These are phyloP conservation scores for Petrosia ficiformis DNA, from an alignment of 37 sponge, comb jelly and placozoan species.

Conservation along the genomic window DNA sequence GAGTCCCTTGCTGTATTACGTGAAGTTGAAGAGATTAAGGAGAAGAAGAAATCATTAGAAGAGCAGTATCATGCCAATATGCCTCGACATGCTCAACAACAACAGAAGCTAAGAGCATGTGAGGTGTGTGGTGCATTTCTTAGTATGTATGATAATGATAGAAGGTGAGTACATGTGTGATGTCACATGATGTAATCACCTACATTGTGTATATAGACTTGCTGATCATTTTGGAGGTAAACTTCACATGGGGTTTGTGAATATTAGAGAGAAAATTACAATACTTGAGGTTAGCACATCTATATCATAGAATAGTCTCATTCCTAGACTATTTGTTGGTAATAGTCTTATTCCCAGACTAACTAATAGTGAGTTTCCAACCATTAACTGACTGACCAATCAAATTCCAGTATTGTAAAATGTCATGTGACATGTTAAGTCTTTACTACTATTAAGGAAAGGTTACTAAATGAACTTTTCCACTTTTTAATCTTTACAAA, in stretches of 20 bases:
- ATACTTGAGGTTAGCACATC: conserved; percentile 72
- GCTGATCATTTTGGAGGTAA: conserved; percentile 99
- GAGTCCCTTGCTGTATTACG: conserved; percentile 84
- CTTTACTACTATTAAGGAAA: too few relatives aligned
- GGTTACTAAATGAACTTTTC: not conserved
- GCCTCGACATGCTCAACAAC: conserved; percentile 86
- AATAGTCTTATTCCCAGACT: not conserved
- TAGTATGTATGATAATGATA: conserved; percentile 98
- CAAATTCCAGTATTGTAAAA: too few relatives aligned
- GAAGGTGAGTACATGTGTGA: conserved; percentile 43
- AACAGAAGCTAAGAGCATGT: conserved; percentile 98
- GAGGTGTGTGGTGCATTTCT: conserved; percentile 99
- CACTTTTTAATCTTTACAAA: too few relatives aligned
- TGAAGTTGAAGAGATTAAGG: conserved; percentile 89
- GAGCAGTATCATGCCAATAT: conserved; percentile 85
- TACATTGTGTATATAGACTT: conserved; percentile 36
- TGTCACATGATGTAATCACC: not conserved
- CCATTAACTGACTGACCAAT: not conserved
- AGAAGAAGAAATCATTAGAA: conserved; percentile 82
- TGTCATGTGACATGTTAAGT: too few relatives aligned
- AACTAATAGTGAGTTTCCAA: not conserved
- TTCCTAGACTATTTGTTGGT: not conserved
- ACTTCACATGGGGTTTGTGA: conserved; percentile 96
- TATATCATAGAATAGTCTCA: not conserved
- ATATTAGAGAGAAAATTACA: conserved; percentile 86